Conservation (phyloP, 1,140 invertebrate species). For the Pectinophora gossypiella region DNA sequence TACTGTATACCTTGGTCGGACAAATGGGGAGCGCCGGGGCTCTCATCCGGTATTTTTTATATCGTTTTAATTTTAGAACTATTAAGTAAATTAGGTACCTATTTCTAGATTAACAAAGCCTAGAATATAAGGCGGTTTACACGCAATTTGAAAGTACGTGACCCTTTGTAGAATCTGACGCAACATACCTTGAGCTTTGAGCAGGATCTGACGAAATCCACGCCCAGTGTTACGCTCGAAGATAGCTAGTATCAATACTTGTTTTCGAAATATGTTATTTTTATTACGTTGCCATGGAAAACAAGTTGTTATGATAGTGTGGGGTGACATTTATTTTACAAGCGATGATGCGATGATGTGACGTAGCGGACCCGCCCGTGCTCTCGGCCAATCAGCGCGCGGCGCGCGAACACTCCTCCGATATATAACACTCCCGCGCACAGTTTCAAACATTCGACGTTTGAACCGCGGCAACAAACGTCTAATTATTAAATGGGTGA, state of each 20-base stretch:
- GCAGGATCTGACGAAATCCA: not conserved
- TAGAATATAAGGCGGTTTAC: too few species aligned
- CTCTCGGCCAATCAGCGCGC: conserved; percentile 43
- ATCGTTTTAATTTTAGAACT: too few species aligned
- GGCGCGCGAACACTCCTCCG: conserved; percentile 37
- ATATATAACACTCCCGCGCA: conserved; percentile 45
- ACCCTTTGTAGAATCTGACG: conserved; percentile 1
- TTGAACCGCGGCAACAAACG: conserved; percentile 26
- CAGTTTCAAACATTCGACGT: conserved; percentile 29
- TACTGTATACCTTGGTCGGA: too few species aligned
- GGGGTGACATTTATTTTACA: not conserved
- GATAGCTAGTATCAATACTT: not conserved
- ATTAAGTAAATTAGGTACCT: too few species aligned
- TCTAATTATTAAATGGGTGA: conserved; percentile 65
- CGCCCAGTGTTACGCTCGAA: not conserved
- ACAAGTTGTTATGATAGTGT: not conserved
- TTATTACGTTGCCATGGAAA: not conserved
- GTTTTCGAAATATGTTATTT: not conserved
- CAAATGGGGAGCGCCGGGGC: too few species aligned
- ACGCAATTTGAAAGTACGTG: not conserved
- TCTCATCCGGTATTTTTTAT: too few species aligned
- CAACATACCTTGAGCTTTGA: not conserved
- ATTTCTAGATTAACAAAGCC: too few species aligned
- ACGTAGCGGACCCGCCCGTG: conserved; percentile 56
- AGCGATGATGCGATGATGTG: not conserved